Evolutionary conservation across 2,113 vertebrate genomes (phyloP), one percentile per base, ranked within the genome.

Genomic region (Oxyura jamaicensis): DNA sequence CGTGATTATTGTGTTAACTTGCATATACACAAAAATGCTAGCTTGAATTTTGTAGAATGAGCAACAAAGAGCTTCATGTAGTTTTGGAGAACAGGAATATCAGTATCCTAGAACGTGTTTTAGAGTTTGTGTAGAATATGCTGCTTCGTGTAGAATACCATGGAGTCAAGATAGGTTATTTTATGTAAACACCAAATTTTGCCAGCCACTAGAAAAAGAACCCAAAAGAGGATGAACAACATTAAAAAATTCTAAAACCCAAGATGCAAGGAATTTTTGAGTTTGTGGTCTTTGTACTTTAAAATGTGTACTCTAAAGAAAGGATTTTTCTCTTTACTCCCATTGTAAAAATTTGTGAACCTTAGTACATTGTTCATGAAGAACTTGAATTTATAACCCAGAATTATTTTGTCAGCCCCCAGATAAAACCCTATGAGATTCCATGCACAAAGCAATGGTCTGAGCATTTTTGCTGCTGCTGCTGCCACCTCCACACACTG

Each of bases 331-430:
- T 93, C 31, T 88, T 82, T 86, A 73, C 42, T 88, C 76, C 33
- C 35, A n/a, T 33, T 81, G 17, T 90, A 71, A 91, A 81, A 81
- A 26, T 86, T 59, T 72, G 20, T 77, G 53, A 88, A 52, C 81
- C 69, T 83, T 88, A 42, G 71, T 41, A 65, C 42, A n/a, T 84
- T 96, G 29, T 83, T 94, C 21, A 41, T 60, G 10, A 91, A 65
- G 33, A 77, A 83, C 78, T 95, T 91, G 44, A 86, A 69, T 94
- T 75, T 81, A 58, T 86, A 94, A 79, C 86, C 62, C 22, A 66
- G 66, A 93, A 96, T 76, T 92, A 86, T 73, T 94, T 92, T 86
- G 42, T 94, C 73, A 91, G 9, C 6, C 6, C 21, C 11, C 91
- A 28, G 39, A 55, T 76, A 84, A 95, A 95, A 66, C 66, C 36